Base-by-base conservation (phyloP, 2,888 invertebrate genomes). In the Galerucella nymphaeae region DNA sequence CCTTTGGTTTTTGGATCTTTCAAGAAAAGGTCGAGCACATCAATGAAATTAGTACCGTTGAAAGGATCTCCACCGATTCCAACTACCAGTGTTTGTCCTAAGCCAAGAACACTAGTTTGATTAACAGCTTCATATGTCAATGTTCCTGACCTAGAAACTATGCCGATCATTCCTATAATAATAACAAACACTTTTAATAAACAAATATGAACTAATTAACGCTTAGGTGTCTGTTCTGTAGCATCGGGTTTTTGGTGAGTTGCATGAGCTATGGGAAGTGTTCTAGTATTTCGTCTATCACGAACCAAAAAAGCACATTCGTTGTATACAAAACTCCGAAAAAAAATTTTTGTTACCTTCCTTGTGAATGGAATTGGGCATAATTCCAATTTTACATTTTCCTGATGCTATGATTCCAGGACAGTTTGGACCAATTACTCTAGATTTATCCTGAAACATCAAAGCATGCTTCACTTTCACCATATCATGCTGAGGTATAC, bases 31-130 rank as follows among this genome's bases (percentile, higher is more conserved):
- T 97, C 96, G 16, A 99, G 88, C 84, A 80, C 80, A 58, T 99
- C 99, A 80, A 99, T 96, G 86, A 99, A 99, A 87, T 98, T 96
- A 9, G 83, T 84, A 6, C 84, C 84, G 61, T 82, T 81, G 64
- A 82, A 83, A 9, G 83, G 83, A 72, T 83, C 84, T 10, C 84
- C 83, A 72, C 99, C 99, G 45, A 80, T 78, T 59, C 80, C 81
- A 16, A 99, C 92, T 85, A 98, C 98, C 20, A 98, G 89, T 0
- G 98, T 95, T 88, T 99, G 98, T 2, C 98, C 98, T 2, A 97
- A 89, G 65, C 94, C 94, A 77, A 91, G 90, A 82, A 81, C 53
- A 1, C 92, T 92, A 1, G 93, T 93, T 86, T 94, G 93, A 79
- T 92, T 89, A 3, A 93, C 93, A 41, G 93, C 93, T 86, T 94